Conservation (phyloP, 2,797 vertebrate species). For the Clamator glandarius region DNA sequence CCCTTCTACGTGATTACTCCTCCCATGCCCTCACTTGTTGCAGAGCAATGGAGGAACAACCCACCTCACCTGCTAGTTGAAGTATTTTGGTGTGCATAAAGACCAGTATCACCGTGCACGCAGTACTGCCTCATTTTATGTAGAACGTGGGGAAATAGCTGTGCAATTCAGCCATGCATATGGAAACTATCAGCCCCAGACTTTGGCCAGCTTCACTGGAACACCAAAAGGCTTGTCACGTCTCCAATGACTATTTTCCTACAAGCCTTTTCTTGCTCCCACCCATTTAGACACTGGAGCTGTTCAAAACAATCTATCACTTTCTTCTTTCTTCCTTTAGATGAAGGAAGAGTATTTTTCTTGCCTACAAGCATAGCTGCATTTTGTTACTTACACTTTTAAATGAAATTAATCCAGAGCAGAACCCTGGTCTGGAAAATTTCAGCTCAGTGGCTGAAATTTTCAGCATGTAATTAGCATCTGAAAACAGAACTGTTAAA, state of each 20-base stretch:
- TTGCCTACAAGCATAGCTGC: not conserved
- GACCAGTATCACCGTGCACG: not conserved
- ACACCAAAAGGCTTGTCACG: not conserved
- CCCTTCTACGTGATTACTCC: rapidly evolving
- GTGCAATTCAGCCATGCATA: constrained; percentile 17
- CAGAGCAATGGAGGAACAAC: rapidly evolving
- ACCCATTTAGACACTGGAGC: constrained; percentile 11
- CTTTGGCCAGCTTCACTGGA: constrained; percentile 28
- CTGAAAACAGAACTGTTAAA: not conserved
- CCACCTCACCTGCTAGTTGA: not conserved
- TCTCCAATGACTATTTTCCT: constrained; percentile 52
- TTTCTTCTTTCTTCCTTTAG: not conserved
- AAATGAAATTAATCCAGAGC: not conserved
- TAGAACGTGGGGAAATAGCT: not conserved
- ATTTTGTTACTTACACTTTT: not conserved
- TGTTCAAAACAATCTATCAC: not conserved
- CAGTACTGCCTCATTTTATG: not conserved
- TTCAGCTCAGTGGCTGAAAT: not conserved
- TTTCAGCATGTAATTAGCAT: constrained; percentile 18
- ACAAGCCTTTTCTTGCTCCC: constrained; percentile 2
- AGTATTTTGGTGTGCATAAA: not conserved
- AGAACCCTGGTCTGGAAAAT: constrained; percentile 17
- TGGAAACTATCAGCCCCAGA: constrained; percentile 46
- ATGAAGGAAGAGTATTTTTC: not conserved
- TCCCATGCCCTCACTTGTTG: not conserved